Conservation (phyloP, 2,888 invertebrate genomes). For the Diarsia brunnea region DNA sequence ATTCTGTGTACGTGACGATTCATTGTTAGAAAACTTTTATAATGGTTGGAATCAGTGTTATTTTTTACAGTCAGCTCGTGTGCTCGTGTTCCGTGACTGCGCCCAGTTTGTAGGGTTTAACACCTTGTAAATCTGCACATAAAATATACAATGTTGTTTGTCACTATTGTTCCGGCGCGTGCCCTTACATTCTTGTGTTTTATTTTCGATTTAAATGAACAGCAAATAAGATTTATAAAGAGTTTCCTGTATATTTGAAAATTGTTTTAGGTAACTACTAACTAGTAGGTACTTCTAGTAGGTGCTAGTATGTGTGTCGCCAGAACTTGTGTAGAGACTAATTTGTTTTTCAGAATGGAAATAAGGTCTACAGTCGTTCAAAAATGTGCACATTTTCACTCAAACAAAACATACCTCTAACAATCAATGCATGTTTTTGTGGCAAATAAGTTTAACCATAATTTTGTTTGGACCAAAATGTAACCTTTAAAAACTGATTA, state of each 20-base stretch:
- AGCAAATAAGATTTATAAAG: constrained; percentile 49
- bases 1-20: constrained; percentile 52
- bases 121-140: constrained; percentile 86
- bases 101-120: constrained; percentile 79
- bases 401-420: not conserved
- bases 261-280: not conserved
- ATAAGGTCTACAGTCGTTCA: not conserved
- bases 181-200: constrained; percentile 74
- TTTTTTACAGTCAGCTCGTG: constrained; percentile 62
- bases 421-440: not conserved
- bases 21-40: constrained; percentile 42
- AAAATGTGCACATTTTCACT: not conserved
- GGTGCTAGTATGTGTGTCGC: not conserved
- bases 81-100: constrained; percentile 82
- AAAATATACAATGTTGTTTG: constrained; percentile 88
- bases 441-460: not conserved
- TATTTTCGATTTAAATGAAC: constrained; percentile 72
- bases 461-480: not conserved
- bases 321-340: not conserved
- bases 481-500: not conserved
- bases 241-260: constrained; percentile 5
- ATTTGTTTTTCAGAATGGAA: not conserved
- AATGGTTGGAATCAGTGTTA: constrained; percentile 52
- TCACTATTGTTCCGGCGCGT: constrained; percentile 73
- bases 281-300: not conserved